Base-by-base conservation (phyloP, 2,797 vertebrate species). In the Mus minutoides region DNA sequence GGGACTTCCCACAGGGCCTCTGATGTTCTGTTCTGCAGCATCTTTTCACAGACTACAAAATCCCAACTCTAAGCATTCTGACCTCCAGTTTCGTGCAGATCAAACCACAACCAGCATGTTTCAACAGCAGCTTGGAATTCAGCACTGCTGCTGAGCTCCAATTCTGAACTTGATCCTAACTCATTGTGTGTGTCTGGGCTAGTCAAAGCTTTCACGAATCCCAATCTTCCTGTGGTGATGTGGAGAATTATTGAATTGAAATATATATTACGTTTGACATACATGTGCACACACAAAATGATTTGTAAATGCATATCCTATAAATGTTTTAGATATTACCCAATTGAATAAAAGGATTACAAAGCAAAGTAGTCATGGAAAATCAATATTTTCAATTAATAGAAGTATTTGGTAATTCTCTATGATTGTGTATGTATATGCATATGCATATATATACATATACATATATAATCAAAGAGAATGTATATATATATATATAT, bases 11-110 rank as follows among this genome's bases (percentile, higher is more conserved):
- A 24, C 64, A 34, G 1, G 19, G 91, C 92, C 84, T 97, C 94
- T 97, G 96, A 97, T 95, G 56, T 96, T 79, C 6, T 1, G 43
- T 93, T 94, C 91, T 93, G 43, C 82, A 88, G 92, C 75, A 83
- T 94, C 93, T 92, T 92, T 94, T 96, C 60, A 90, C 34, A 69
- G 73, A 96, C 24, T 49, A 96, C 49, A 97, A 87, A 96, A 96
- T 54, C 71, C 56, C 46, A 40, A 10, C 78, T 67, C 31, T n/a
- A n/a, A 92, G 31, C 24, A 16, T 79, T 58, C 77, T 91, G 94
- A 97, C 90, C 93, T 92, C 88, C 0, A 34, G 80, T 54, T 95
- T 87, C 84, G 24, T 83, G 94, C 85, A 90, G 94, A 97, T 97
- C 93, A 97, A 97, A 97, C 75, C 13, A 84, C 14, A 94, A 13